Evolutionary conservation across 2,113 vertebrate species (phyloP).

Genomic region (Equus przewalskii): DNA sequence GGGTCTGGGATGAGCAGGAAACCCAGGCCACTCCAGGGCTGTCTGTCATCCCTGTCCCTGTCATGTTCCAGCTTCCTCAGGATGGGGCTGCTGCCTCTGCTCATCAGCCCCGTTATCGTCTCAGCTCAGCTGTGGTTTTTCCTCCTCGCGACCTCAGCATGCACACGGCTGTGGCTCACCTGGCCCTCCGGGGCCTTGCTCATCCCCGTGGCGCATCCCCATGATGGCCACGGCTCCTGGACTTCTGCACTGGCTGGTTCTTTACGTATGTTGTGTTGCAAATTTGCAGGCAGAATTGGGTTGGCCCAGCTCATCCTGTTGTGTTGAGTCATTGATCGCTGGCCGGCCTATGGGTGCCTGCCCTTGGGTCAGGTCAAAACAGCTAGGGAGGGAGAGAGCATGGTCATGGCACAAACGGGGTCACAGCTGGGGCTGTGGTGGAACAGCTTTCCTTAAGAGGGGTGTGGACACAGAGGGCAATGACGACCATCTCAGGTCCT

Average conservation of each 20-base stretch:
- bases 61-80: background rate
- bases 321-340: background rate
- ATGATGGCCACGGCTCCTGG: background rate
- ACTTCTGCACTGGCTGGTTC: background rate
- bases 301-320: background rate
- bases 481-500: background rate
- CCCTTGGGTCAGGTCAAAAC: background rate
- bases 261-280: background rate
- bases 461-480: background rate
- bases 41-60: fast-evolving
- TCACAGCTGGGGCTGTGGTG: background rate
- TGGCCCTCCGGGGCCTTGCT: background rate
- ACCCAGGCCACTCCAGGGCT: background rate
- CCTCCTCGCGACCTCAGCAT: background rate
- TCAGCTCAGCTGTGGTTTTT: background rate
- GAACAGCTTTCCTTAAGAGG: background rate
- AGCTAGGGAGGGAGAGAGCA: background rate
- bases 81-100: background rate
- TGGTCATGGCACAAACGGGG: background rate
- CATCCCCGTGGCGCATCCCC: background rate
- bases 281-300: background rate
- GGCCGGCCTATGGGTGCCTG: background rate
- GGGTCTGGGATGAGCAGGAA: background rate
- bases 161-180: background rate
- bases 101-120: background rate